A percentile compares a stretch with the other conserved stretches of the same genome.
These are phyloP conservation scores for Setophaga kirtlandii DNA, from an alignment of 2,113 vertebrate genomes.

Conservation along the genomic window DNA sequence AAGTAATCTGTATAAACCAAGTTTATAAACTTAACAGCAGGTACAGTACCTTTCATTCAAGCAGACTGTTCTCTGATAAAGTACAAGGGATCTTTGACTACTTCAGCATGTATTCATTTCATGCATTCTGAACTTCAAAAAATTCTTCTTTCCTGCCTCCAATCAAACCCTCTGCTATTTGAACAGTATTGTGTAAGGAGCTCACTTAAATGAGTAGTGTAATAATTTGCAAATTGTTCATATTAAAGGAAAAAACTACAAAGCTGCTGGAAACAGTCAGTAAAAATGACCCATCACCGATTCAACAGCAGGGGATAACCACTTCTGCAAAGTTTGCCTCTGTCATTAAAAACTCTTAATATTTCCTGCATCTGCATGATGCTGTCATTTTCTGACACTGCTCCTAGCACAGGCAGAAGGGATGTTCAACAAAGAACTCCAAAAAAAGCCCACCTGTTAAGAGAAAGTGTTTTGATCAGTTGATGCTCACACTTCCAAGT, in stretches of 20 bases:
- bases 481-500: slow-evolving; percentile 31
- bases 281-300: neutral
- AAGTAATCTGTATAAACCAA: slow-evolving; percentile 58
- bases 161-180: neutral
- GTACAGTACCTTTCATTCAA: slow-evolving; percentile 59
- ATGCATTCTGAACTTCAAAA: slow-evolving; percentile 18
- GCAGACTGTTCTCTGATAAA: slow-evolving; percentile 36
- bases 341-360: neutral
- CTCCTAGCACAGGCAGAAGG: neutral
- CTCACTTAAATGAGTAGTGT: neutral
- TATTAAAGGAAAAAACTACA: neutral
- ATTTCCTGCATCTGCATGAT: neutral
- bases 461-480: slow-evolving; percentile 25
- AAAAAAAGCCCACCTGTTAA: neutral
- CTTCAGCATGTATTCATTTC: slow-evolving; percentile 14
- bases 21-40: slow-evolving; percentile 61
- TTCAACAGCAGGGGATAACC: neutral
- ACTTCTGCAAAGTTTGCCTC: neutral
- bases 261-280: neutral
- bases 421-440: neutral
- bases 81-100: slow-evolving; percentile 35
- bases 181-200: neutral
- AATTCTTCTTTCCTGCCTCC: neutral
- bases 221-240: neutral
- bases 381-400: neutral